A percentile compares a stretch with the other conserved stretches of the same genome.
These are phyloP conservation scores for Calycopis cecrops DNA, from an alignment of 1,140 invertebrate genomes.

Conservation along the genomic window DNA sequence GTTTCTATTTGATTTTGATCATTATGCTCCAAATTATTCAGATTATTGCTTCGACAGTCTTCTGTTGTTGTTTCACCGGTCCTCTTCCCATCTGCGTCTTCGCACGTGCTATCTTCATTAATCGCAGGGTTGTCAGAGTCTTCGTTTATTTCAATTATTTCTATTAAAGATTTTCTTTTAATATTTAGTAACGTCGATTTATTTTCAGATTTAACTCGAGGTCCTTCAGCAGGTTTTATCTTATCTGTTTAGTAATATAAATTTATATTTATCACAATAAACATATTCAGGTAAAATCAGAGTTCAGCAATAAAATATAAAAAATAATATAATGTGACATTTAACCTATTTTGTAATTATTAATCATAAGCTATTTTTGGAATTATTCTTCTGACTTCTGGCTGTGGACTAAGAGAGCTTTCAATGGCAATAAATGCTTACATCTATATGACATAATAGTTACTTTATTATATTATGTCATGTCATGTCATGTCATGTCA, in stretches of 20 bases:
- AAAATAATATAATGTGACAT: too few species aligned
- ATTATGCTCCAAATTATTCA: slow-evolving; percentile 32
- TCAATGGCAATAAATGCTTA: too few species aligned
- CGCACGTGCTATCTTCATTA: neutral
- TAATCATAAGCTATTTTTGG: too few species aligned
- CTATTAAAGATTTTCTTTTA: slow-evolving; percentile 42
- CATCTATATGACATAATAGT: too few species aligned
- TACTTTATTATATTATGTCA: too few species aligned
- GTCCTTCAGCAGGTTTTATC: slow-evolving; percentile 16
- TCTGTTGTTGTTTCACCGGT: slow-evolving; percentile 26
- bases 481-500: too few species aligned
- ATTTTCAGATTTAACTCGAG: slow-evolving; percentile 24
- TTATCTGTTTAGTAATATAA: slow-evolving; percentile 6
- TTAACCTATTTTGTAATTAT: too few species aligned
- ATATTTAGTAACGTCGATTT: slow-evolving; percentile 19
- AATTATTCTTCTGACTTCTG: too few species aligned
- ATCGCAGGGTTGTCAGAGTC: too few species aligned
- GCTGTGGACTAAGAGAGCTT: too few species aligned
- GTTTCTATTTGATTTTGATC: too few species aligned
- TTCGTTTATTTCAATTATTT: slow-evolving; percentile 35
- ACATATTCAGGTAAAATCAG: too few species aligned
- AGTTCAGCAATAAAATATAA: neutral
- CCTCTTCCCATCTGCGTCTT: slow-evolving; percentile 22
- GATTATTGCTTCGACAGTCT: slow-evolving; percentile 35
- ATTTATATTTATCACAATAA: neutral